Base-by-base conservation (phyloP, 2,888 invertebrate species). In the Baccha elongata region DNA sequence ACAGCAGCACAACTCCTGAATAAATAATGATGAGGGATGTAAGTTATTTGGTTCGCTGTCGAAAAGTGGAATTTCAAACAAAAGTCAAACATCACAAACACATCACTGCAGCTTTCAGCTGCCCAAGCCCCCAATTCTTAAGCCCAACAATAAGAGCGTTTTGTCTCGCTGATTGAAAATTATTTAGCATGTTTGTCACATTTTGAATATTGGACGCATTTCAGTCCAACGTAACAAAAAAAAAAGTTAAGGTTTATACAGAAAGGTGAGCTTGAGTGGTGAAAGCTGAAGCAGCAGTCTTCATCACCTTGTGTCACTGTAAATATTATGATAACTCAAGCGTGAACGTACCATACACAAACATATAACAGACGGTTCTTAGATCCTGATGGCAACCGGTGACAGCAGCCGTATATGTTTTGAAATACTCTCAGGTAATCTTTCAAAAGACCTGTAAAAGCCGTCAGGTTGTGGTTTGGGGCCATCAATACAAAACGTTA, bases 121-220 rank as follows among this genome's bases (percentile, higher is more conserved):
- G 5, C 55, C 21, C 21, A 21, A 21, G 23, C 21, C 8, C 0
- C 37, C n/a, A 13, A n/a, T n/a, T n/a, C n/a, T n/a, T n/a, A n/a
- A 40, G 6, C n/a, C 37, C 13, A 17, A 10, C 1, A 7, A 15
- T 13, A 62, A 8, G 40, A 53, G 42, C 15, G 62, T 44, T 44
- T 67, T 79, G 74, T 58, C 10, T 13, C 17, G 40, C 40, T 83
- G 83, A 83, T 83, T 83, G 83, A 83, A 60, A 83, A 83, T 83
- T 73, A 78, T 78, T 83, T 78, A 72, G 62, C 48, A 76, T 62
- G 81, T 83, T 83, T 67, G 81, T 76, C 83, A 83, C 78, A 83
- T 73, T 78, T 72, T 67, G 81, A 75, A 52, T 69, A 80, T 80
- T 69, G 71, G 60, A 75, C 44, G 75, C 17, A 26, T 53, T 42